phyloP scores from a whole-genome alignment of 2,888 invertebrate species.

The Scrobipalpa costella region DNA sequence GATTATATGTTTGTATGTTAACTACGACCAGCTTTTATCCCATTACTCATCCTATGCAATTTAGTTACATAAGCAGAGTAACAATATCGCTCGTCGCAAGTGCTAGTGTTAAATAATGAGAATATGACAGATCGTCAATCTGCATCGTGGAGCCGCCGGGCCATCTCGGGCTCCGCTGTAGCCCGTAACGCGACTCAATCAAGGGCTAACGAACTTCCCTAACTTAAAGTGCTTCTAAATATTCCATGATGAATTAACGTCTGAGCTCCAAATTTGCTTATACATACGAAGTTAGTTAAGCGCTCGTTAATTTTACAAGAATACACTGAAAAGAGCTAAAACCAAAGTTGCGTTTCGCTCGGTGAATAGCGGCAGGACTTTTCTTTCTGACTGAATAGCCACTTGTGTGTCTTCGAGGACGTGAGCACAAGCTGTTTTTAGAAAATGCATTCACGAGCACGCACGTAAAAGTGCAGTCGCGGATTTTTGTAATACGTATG shows the following conservation, averaged over 20 bases:
- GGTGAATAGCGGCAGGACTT: slow-evolving; percentile 31
- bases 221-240: slow-evolving; percentile 77
- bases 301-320: slow-evolving; percentile 35
- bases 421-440: slow-evolving; percentile 51
- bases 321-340: slow-evolving; percentile 15
- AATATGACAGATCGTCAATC: slow-evolving; percentile 18
- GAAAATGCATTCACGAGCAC: slow-evolving; percentile 71
- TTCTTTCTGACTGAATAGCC: slow-evolving; percentile 36
- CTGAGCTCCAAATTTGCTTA: slow-evolving; percentile 54
- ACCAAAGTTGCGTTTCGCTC: slow-evolving; percentile 23
- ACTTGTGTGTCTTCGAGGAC: slow-evolving; percentile 49
- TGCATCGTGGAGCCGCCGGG: slow-evolving; percentile 16
- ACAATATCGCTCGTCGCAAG: neutral
- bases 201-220: slow-evolving; percentile 70
- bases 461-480: slow-evolving; percentile 46
- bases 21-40: neutral
- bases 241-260: slow-evolving; percentile 71
- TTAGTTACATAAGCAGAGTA: neutral
- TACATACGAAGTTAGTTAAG: slow-evolving; percentile 45
- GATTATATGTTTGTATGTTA: neutral
- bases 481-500: slow-evolving; percentile 24
- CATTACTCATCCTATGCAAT: slow-evolving; percentile 10
- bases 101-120: neutral
- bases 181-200: slow-evolving; percentile 57
- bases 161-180: slow-evolving; percentile 36